Base-by-base conservation (phyloP, 2,888 invertebrate genomes). In the Formica aserva region DNA sequence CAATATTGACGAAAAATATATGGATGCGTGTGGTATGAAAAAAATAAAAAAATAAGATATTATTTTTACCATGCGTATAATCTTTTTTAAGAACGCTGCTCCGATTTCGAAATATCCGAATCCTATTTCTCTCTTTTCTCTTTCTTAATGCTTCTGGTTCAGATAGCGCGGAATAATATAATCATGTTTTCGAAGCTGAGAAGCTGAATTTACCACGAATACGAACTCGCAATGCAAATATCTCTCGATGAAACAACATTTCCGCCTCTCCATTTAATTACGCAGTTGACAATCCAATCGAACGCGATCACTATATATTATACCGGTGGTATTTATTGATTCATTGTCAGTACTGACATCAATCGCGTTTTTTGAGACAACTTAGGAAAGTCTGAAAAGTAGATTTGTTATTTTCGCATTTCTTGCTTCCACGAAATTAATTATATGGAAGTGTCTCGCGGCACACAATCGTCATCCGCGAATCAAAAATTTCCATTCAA, bases 401-500 rank as follows among this genome's bases (percentile, higher is more conserved):
- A 52, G 55, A 52, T 18, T 3, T 65, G 18, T 48, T 48, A 45
- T 76, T 22, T 32, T 76, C 35, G 18, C 48, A 52, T n/a, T 45
- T 22, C 45, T 45, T 18, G 45, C 9, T 45, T 52, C 1, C n/a
- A n/a, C 45, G 26, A 22, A 35, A 76, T 75, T 82, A 84, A 84
- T 84, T 48, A 71, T 82, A 26, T 60, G 63, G 35, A 75, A 57
- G 29, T 60, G 29, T 1, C 18, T 13, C 35, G 45, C 26, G 8
- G 9, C 29, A n/a, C 26, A 66, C n/a, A 35, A 52, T 67, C 45
- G 65, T 26, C 63, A 65, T 45, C 57, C 22, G 55, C 29, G 55
- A 38, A 62, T 77, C 45, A 72, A 85, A 85, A 86, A 83, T 86
- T 85, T 85, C 85, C 81, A 86, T 71, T 85, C 78, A 48, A 45